Conservation (phyloP, 2,797 vertebrate genomes). For the Epinephelus malabaricus region DNA sequence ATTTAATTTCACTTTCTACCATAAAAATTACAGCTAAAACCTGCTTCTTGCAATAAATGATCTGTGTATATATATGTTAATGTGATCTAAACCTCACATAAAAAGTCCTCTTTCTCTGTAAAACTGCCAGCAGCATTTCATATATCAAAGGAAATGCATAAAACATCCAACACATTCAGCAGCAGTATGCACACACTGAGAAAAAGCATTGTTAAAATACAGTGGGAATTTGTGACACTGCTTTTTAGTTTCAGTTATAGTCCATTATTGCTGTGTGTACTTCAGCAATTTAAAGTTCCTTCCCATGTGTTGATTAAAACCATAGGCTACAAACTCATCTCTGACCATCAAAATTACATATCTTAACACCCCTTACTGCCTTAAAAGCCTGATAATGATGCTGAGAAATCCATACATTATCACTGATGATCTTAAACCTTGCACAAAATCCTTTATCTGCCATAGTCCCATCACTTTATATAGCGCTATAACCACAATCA, state of each 20-base stretch:
- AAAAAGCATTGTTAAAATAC: not conserved
- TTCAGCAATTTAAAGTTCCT: no score
- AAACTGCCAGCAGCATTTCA: not conserved
- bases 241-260: not conserved
- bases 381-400: not conserved
- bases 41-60: not conserved
- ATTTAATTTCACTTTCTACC: not conserved
- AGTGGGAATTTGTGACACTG: not conserved
- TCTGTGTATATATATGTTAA: not conserved
- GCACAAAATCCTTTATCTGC: not conserved
- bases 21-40: not conserved
- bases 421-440: not conserved
- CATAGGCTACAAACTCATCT: no score
- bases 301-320: no score
- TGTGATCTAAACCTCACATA: no score
- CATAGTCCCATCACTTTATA: not conserved
- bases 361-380: not conserved
- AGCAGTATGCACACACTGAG: not conserved
- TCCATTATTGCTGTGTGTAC: not conserved
- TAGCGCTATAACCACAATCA: not conserved
- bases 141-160: not conserved
- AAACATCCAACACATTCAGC: not conserved
- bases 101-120: no score
- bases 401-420: not conserved
- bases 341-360: no score